These are phyloP conservation scores for Pomacea canaliculata DNA, from an alignment of 2,888 invertebrate genomes.

Conservation along the genomic window DNA sequence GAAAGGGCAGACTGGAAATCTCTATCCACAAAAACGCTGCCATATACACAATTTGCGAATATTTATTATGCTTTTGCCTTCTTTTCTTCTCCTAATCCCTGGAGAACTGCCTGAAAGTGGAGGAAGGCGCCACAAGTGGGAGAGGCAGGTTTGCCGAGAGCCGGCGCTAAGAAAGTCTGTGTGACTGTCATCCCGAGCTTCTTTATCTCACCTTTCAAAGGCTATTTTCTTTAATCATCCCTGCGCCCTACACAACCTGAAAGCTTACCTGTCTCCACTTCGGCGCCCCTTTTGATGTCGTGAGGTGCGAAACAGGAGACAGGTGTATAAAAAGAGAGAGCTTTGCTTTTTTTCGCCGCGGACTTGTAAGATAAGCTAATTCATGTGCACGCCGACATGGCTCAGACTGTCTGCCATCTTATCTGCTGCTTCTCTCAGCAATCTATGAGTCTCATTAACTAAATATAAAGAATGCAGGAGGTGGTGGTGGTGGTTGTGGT, in stretches of 20 bases:
- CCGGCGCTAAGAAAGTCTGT: background rate
- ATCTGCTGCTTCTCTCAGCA: too few species aligned
- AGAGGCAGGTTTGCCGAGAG: constrained; percentile 9
- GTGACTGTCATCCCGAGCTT: too few species aligned
- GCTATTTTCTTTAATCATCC: background rate
- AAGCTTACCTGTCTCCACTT: too few species aligned
- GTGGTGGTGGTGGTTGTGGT: background rate
- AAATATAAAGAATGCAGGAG: background rate
- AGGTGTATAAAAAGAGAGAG: too few species aligned
- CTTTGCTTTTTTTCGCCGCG: background rate
- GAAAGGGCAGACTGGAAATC: constrained; percentile 1
- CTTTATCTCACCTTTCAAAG: constrained; percentile 1
- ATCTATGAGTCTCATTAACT: too few species aligned
- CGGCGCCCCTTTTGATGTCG: too few species aligned
- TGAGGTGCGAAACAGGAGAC: too few species aligned
- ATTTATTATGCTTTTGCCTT: constrained; percentile 6
- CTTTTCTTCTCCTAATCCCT: constrained; percentile 8
- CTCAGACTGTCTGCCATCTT: background rate
- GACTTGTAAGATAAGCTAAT: background rate
- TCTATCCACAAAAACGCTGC: constrained; percentile 4
- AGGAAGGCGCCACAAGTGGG: constrained; percentile 2
- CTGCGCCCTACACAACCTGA: too few species aligned
- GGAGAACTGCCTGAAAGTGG: background rate
- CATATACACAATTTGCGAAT: constrained; percentile 9
- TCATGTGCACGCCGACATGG: background rate